A percentile compares a stretch with the other conserved stretches of the same genome.
Conservation (phyloP, 2,797 vertebrate species). For the Intellagama lesueurii region DNA sequence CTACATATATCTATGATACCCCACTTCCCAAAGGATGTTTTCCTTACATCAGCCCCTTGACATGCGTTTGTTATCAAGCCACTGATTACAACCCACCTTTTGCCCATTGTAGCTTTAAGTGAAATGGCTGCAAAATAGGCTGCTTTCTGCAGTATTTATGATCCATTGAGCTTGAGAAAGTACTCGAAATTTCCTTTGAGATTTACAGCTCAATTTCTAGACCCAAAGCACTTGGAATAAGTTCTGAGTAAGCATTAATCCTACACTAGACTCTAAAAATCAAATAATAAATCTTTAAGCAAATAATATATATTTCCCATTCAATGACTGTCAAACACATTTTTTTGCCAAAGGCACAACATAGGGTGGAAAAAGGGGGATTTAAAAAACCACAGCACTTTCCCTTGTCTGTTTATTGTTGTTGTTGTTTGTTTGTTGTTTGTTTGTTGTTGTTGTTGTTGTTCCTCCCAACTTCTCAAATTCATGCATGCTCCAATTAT, state of each 20-base stretch:
- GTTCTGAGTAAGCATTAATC: conserved; percentile 50
- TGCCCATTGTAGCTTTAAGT: conserved; percentile 31
- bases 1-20: background rate
- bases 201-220: conserved; percentile 47
- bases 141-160: conserved; percentile 31
- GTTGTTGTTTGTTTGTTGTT: background rate
- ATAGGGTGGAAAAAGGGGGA: background rate
- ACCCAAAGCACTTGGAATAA: conserved; percentile 41
- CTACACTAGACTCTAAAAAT: conserved; percentile 35
- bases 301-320: conserved; percentile 46
- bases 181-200: conserved; percentile 34
- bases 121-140: conserved; percentile 31
- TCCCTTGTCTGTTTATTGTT: background rate
- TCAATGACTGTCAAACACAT: conserved; percentile 6
- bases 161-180: conserved; percentile 38
- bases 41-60: background rate
- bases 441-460: background rate
- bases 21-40: background rate
- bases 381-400: background rate
- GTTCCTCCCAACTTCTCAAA: background rate
- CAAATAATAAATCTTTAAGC: conserved; percentile 43
- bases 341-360: conserved; percentile 23
- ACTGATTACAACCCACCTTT: background rate
- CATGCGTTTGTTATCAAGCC: background rate
- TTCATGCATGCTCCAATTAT: background rate